Conservation (phyloP, 2,113 vertebrate genomes). For the Carettochelys insculpta region DNA sequence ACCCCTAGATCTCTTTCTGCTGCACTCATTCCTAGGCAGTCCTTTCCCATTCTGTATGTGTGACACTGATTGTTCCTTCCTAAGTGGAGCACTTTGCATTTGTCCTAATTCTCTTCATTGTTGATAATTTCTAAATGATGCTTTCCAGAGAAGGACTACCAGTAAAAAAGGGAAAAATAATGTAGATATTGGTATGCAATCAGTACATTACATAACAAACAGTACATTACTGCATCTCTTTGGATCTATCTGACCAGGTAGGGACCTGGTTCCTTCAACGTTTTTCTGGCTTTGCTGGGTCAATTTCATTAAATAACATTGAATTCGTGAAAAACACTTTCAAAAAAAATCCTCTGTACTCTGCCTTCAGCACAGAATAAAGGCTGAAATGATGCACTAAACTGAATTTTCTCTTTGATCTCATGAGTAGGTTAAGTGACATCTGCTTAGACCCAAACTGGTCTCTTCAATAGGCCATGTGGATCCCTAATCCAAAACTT, state of each 20-base stretch:
- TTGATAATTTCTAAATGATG: not conserved
- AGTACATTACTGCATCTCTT: not conserved
- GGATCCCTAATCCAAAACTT: not conserved
- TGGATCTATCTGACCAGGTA: not conserved
- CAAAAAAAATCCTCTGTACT: not conserved
- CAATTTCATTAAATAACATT: not conserved
- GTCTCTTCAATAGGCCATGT: not conserved
- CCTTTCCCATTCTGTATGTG: too few relatives aligned
- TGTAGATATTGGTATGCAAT: fast-evolving
- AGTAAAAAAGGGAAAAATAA: not conserved
- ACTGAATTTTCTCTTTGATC: not conserved
- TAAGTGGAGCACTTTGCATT: too few relatives aligned
- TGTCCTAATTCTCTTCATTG: not conserved
- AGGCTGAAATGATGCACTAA: not conserved
- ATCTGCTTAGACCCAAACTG: not conserved
- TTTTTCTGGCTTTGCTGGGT: not conserved
- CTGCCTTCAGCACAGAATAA: not conserved
- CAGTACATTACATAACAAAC: not conserved
- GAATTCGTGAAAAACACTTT: not conserved
- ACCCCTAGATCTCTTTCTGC: too few relatives aligned
- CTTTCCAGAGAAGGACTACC: not conserved
- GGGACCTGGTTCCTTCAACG: not conserved
- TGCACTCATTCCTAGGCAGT: too few relatives aligned
- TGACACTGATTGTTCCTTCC: too few relatives aligned
- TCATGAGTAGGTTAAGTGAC: too few relatives aligned